A percentile compares a stretch with the other conserved stretches of the same genome.
Conservation (phyloP, 2,888 invertebrate genomes). For the Zele albiditarsus region DNA sequence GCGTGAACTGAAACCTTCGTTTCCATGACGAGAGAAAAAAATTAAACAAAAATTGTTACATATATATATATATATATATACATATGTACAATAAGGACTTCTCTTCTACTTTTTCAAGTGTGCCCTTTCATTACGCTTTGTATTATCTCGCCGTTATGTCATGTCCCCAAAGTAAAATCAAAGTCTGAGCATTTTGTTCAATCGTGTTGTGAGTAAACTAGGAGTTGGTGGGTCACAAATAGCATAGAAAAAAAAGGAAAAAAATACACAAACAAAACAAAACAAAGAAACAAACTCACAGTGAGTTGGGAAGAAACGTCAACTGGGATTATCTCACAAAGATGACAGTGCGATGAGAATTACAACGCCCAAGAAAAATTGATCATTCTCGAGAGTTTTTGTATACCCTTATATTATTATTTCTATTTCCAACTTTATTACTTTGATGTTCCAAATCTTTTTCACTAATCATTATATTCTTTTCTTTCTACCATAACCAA, state of each 20-base stretch:
- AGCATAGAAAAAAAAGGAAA: background rate
- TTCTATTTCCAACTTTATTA: background rate
- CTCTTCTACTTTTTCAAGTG: constrained; percentile 51
- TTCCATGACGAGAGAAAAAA: constrained; percentile 44
- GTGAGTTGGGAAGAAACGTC: constrained; percentile 11
- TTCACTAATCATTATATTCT: background rate
- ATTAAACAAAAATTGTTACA: constrained; percentile 47
- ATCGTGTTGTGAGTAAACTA: constrained; percentile 33
- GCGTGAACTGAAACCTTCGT: constrained; percentile 55
- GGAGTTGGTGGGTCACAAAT: background rate
- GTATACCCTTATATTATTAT: background rate
- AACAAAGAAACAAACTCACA: constrained; percentile 3
- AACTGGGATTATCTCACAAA: constrained; percentile 14
- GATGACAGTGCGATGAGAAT: constrained; percentile 14
- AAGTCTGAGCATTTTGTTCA: constrained; percentile 53
- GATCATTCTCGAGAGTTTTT: background rate
- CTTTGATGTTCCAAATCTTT: background rate
- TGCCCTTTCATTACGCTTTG: constrained; percentile 59
- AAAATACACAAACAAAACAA: background rate
- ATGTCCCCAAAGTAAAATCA: constrained; percentile 56
- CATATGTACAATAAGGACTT: constrained; percentile 14
- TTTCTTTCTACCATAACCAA: background rate
- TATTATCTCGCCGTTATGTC: constrained; percentile 42
- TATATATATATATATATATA: constrained; percentile 31
- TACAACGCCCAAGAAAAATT: constrained; percentile 8